Conservation (phyloP, 2,797 vertebrate species). For the Liasis olivaceus region DNA sequence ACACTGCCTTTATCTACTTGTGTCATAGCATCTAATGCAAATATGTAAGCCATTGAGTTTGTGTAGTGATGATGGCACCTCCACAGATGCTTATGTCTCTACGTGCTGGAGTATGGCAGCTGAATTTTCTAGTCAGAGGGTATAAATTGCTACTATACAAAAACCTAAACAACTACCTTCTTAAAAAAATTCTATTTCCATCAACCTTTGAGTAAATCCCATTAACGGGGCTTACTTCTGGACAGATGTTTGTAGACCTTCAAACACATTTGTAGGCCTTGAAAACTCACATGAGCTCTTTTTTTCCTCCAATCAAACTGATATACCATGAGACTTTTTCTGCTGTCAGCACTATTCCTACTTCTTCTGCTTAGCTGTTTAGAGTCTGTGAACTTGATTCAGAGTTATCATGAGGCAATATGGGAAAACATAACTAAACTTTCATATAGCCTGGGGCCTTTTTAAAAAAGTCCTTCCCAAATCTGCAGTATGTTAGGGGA, state of each 20-base stretch:
- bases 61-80: neutral
- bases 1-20: neutral
- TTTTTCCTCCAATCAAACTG: neutral
- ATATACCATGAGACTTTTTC: conserved; percentile 35
- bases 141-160: neutral
- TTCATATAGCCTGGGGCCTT: conserved; percentile 68
- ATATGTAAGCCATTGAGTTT: neutral
- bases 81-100: neutral
- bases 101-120: neutral
- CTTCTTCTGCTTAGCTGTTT: conserved; percentile 42
- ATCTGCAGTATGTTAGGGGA: conserved; percentile 77
- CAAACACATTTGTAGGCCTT: neutral
- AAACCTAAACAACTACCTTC: neutral
- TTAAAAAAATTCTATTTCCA: neutral
- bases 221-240: neutral
- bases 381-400: conserved; percentile 54
- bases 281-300: neutral
- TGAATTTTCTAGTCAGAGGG: neutral
- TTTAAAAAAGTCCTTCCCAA: conserved; percentile 69
- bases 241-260: neutral
- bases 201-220: neutral
- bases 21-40: neutral
- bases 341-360: conserved; percentile 42
- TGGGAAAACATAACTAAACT: conserved; percentile 64
- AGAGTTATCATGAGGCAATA: conserved; percentile 60